Evolutionary conservation across 2,113 vertebrate species (phyloP).

Genomic region (Heterotilapia buettikoferi): DNA sequence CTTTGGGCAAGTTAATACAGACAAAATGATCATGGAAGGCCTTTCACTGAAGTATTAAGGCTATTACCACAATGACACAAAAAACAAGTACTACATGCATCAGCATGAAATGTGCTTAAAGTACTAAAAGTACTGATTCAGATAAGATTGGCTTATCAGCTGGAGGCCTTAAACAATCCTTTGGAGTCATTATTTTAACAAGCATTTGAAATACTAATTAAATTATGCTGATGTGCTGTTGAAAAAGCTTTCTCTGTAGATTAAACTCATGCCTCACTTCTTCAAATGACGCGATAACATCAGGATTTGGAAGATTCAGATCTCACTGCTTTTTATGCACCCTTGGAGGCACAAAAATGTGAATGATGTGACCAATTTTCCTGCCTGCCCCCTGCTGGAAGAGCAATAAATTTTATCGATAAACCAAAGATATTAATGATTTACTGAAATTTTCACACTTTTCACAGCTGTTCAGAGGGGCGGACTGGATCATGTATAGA

Average conservation of each 20-base stretch:
- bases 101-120: neutral
- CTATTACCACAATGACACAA: neutral
- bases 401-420: neutral
- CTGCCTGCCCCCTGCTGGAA: neutral
- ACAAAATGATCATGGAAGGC: neutral
- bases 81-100: neutral
- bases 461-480: neutral
- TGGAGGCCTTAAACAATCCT: neutral
- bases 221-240: neutral
- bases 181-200: neutral
- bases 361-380: neutral
- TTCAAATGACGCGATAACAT: neutral
- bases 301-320: neutral
- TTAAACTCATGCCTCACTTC: neutral
- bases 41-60: neutral
- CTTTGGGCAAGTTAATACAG: neutral
- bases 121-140: neutral
- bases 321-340: neutral
- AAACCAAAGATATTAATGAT: neutral
- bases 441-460: neutral
- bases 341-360: neutral
- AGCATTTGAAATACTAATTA: neutral
- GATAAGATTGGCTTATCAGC: neutral
- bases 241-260: neutral
- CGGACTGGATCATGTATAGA: neutral